Conservation (phyloP, 2,113 vertebrate genomes). For the Ciconia boyciana region DNA sequence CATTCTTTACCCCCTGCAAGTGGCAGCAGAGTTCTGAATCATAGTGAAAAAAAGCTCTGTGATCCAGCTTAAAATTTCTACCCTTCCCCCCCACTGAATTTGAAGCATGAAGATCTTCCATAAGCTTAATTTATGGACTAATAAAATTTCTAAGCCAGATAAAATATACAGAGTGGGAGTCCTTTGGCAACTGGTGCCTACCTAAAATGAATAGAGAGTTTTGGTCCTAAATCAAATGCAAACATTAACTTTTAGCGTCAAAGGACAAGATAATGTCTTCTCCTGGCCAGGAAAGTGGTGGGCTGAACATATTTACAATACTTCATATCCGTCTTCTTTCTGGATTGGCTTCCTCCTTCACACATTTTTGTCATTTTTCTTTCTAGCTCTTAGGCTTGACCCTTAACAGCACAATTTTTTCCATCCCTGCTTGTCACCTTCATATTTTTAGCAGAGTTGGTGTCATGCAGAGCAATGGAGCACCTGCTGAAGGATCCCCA, state of each 20-base stretch:
- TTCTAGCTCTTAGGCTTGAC: not conserved
- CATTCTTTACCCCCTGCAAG: not conserved
- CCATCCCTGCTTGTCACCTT: not conserved
- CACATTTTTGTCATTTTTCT: not conserved
- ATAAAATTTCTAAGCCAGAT: not conserved
- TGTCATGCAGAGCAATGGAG: not conserved
- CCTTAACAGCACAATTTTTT: not conserved
- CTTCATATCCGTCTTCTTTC: not conserved
- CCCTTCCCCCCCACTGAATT: not conserved
- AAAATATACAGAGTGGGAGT: constrained; percentile 1
- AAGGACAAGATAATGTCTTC: not conserved
- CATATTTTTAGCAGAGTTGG: not conserved
- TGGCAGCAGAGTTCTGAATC: not conserved
- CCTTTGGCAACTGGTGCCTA: not conserved
- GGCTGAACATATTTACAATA: not conserved
- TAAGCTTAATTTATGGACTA: constrained; percentile 4
- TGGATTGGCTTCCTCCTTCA: not conserved
- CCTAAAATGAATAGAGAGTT: not conserved
- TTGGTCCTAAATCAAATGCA: not conserved
- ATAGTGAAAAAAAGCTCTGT: not conserved
- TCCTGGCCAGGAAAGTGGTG: not conserved
- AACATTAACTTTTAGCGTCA: not conserved
- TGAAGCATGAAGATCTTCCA: not conserved
- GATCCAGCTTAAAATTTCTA: not conserved
- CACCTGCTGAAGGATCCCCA: not conserved